These are phyloP conservation scores for Papilio elwesi DNA, from an alignment of 2,888 invertebrate genomes.

Conservation along the genomic window DNA sequence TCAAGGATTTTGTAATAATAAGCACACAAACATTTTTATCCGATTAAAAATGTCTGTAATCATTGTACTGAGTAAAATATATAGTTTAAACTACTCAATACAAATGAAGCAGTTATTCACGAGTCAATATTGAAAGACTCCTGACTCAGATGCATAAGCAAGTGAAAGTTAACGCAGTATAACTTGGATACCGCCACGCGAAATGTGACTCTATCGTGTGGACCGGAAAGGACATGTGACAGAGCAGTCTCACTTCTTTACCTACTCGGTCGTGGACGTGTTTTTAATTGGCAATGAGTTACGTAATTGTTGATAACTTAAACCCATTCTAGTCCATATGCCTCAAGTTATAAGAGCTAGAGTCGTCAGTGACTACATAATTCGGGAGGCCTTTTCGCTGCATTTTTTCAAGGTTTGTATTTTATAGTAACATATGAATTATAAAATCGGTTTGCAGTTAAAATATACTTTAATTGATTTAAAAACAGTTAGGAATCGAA, in stretches of 20 bases:
- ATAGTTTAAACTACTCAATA: too few species aligned
- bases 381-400: slow-evolving; percentile 6
- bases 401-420: slow-evolving; percentile 6
- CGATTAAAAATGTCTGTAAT: too few species aligned
- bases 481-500: too few species aligned
- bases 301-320: neutral
- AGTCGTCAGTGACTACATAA: neutral
- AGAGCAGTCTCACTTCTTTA: neutral
- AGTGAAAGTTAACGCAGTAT: slow-evolving; percentile 1
- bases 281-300: slow-evolving; percentile 9
- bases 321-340: neutral
- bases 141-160: neutral
- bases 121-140: too few species aligned
- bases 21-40: too few species aligned
- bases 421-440: neutral
- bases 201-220: neutral
- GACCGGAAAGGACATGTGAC: neutral
- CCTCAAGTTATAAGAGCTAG: neutral
- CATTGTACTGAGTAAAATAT: too few species aligned
- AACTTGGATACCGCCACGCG: neutral
- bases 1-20: too few species aligned
- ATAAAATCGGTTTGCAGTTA: too few species aligned
- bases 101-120: too few species aligned
- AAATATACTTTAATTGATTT: too few species aligned
- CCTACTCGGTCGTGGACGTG: neutral